Base-by-base conservation (phyloP, 1,140 invertebrate genomes). In the Drosophila bocqueti region DNA sequence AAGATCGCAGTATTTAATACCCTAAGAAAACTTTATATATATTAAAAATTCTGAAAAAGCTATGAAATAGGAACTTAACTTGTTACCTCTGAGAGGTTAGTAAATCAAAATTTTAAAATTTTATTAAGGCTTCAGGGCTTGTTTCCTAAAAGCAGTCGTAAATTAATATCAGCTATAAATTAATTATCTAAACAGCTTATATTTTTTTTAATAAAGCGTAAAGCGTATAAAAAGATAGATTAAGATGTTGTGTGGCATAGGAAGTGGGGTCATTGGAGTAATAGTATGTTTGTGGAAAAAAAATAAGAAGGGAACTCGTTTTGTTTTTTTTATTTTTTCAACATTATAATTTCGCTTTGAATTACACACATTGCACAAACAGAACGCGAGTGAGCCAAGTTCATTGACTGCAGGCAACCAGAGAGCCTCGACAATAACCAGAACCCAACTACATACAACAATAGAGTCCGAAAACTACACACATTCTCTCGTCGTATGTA, bases 271-370 rank as follows among this genome's bases (percentile, higher is more conserved):
- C 38, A 71, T 71, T 71, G 67, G 49, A 71, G 63, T 71, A 71
- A 66, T 83, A 73, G 52, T 55, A 55, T 40, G 80, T 79, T 83
- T 83, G 13, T 63, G 59, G n/a, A n/a, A 31, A 61, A 61, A n/a
- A 61, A 45, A 18, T 34, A 52, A 8, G 49, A 52, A 26, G 52
- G 24, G 24, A 24, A 24, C 64, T 54, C 4, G 9, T 55, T 10
- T 69, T 54, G 4, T 9, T 55, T 21, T 21, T 21, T 6, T 54
- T 36, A 21, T 21, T 36, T 16, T 76, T 68, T 83, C 76, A 89
- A 81, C 84, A 89, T 87, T 79, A 84, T 87, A 89, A 89, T 89
- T 87, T 83, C 60, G 84, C 83, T 86, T 79, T 79, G 83, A 82
- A 86, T 86, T 86, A 86, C 76, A 86, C 75, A 83, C 68, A 83